A percentile compares a stretch with the other conserved stretches of the same genome.
Conservation (phyloP, 2,797 vertebrate species). For the Poecilia velifera region DNA sequence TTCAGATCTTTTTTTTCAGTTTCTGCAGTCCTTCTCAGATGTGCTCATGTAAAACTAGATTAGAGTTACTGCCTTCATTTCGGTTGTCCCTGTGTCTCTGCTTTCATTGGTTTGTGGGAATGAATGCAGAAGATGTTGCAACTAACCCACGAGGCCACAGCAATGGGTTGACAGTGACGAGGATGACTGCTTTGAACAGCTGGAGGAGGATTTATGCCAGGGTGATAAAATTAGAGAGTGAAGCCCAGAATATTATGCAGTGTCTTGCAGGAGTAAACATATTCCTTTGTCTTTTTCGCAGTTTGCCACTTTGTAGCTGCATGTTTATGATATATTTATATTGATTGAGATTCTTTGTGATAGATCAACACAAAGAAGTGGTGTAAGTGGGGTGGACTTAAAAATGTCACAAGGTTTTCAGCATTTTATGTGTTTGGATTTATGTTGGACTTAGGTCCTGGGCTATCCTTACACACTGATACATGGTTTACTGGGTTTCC, state of each 20-base stretch:
- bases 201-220: constrained; percentile 27
- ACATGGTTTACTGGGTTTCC: neutral
- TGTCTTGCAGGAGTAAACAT: neutral
- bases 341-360: neutral
- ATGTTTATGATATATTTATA: neutral
- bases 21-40: neutral
- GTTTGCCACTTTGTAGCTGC: neutral
- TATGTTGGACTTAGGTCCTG: neutral
- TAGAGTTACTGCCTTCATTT: neutral
- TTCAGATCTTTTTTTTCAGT: neutral
- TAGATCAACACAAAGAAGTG: neutral
- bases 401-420: neutral
- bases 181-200: constrained; percentile 15
- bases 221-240: neutral
- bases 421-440: neutral
- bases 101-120: neutral
- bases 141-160: constrained; percentile 35
- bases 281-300: neutral
- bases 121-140: constrained; percentile 46
- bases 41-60: neutral
- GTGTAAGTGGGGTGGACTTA: neutral
- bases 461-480: neutral
- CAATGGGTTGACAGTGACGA: constrained; percentile 9
- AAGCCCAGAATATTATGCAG: neutral
- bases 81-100: neutral